phyloP scores from a whole-genome alignment of 2,113 vertebrate species.

The Atlantisia rogersi region DNA sequence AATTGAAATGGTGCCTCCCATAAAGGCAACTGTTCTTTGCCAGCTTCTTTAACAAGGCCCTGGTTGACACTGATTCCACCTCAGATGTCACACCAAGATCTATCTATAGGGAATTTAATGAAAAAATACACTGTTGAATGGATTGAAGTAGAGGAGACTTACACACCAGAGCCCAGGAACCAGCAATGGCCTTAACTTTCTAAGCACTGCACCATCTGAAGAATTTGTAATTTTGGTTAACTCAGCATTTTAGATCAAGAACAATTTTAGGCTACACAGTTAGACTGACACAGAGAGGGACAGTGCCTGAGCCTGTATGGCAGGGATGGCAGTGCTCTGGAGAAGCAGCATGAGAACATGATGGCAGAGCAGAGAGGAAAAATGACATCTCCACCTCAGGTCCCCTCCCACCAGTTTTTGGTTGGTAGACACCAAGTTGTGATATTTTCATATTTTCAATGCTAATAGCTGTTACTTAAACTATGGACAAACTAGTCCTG shows the following conservation, averaged over 20 bases:
- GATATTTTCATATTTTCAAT: neutral
- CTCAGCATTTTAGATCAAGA: neutral
- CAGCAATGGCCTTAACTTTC: neutral
- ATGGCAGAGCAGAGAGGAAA: neutral
- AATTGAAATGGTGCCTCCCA: conserved; percentile 17
- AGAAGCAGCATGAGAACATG: neutral
- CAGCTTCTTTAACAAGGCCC: neutral
- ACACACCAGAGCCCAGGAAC: neutral
- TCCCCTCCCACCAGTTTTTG: neutral
- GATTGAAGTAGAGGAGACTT: neutral
- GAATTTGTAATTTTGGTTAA: neutral
- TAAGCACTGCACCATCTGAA: neutral
- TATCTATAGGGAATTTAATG: neutral
- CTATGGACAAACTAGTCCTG: neutral
- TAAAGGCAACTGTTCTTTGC: neutral
- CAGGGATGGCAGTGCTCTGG: neutral
- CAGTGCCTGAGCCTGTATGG: neutral
- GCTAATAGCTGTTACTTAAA: neutral
- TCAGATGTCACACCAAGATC: neutral
- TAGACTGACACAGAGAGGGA: neutral
- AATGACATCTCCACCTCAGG: neutral
- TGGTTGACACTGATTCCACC: neutral
- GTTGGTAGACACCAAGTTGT: neutral
- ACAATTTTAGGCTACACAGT: neutral
- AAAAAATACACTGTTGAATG: neutral